Conservation (phyloP, 2,797 vertebrate genomes). For the Brotula barbata region DNA sequence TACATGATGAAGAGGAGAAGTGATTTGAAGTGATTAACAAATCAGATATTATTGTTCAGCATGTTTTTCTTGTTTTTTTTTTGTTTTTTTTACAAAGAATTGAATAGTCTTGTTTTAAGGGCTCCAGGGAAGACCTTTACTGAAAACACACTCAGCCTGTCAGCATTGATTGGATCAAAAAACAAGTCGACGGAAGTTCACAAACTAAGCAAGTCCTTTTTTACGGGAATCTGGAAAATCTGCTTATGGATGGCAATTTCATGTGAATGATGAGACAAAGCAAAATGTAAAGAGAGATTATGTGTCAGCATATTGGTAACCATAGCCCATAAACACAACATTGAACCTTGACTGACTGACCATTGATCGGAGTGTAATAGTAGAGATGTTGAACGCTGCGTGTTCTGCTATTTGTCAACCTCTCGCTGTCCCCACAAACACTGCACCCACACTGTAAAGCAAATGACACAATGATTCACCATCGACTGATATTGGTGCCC, state of each 20-base stretch:
- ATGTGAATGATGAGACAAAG: constrained; percentile 20
- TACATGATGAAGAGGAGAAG: too few relatives aligned
- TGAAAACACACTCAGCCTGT: constrained; percentile 23
- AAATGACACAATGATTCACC: constrained; percentile 24
- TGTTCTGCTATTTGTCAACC: constrained; percentile 37
- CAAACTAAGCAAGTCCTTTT: not conserved
- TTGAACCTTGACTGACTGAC: constrained; percentile 31
- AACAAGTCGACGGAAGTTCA: constrained; percentile 8
- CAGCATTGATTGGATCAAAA: constrained; percentile 27
- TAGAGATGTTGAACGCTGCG: constrained; percentile 19
- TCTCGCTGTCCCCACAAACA: constrained; percentile 2
- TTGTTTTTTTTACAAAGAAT: too few relatives aligned
- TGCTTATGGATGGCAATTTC: constrained; percentile 13
- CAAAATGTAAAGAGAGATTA: constrained; percentile 13
- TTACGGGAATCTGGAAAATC: constrained; percentile 26
- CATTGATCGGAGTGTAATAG: constrained; percentile 40
- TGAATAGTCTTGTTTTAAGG: constrained; percentile 1
- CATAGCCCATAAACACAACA: constrained; percentile 19
- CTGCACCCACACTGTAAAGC: constrained; percentile 31
- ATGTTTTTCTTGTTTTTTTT: too few relatives aligned
- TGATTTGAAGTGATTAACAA: too few relatives aligned
- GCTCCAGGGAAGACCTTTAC: constrained; percentile 11
- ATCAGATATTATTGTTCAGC: constrained; percentile 5
- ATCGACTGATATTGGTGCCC: constrained; percentile 18
- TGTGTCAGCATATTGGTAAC: constrained; percentile 28